Evolutionary conservation across 2,113 vertebrate genomes (phyloP).

Genomic region (Galeopterus variegatus): DNA sequence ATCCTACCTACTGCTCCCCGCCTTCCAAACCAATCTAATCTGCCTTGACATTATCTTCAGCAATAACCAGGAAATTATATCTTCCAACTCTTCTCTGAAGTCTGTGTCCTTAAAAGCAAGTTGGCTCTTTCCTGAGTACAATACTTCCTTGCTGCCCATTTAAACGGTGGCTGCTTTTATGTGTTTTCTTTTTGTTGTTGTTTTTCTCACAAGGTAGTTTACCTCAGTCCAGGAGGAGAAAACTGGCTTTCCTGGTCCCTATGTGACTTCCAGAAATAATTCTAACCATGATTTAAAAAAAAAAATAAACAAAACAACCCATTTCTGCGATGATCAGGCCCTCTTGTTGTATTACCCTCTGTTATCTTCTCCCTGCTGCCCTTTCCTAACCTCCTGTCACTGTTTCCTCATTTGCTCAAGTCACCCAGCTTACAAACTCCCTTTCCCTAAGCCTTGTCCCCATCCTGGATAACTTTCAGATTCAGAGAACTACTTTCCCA

Average conservation of each 20-base stretch:
- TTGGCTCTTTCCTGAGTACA: background rate
- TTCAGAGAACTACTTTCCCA: background rate
- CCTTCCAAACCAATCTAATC: background rate
- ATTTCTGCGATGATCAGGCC: background rate
- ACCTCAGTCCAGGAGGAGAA: background rate
- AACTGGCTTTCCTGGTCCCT: background rate
- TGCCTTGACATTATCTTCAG: background rate
- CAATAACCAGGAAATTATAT: constrained; percentile 10
- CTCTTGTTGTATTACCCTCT: background rate
- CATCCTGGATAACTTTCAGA: background rate
- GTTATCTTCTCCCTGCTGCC: background rate
- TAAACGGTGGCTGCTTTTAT: background rate
- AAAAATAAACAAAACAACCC: background rate
- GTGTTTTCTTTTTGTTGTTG: background rate
- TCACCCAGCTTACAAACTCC: background rate
- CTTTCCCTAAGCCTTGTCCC: background rate
- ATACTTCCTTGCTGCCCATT: background rate
- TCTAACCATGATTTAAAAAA: background rate
- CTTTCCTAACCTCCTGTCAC: background rate
- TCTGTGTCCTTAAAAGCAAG: background rate
- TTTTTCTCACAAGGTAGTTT: background rate
- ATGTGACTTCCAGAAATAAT: constrained; percentile 7
- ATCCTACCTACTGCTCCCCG: background rate
- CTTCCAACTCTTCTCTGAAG: constrained; percentile 23
- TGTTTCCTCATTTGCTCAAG: background rate